Percentiles rank a stretch among this genome's conserved stretches.
Conservation (phyloP, 2,113 vertebrate species). For the Acinonyx jubatus region DNA sequence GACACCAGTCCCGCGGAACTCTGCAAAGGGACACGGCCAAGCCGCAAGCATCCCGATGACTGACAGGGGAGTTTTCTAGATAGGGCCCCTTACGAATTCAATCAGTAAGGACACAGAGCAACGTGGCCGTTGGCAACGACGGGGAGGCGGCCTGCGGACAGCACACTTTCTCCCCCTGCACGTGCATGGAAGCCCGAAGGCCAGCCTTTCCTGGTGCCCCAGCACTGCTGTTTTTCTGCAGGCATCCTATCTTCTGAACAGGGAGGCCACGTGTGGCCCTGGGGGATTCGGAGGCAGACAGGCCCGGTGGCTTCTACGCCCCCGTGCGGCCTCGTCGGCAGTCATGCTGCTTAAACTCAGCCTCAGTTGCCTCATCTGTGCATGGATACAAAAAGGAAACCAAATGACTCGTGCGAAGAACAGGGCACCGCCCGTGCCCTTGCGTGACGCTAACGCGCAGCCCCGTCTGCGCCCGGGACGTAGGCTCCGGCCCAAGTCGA, state of each 20-base stretch:
- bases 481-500: fast-evolving
- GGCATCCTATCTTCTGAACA: background rate
- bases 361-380: fast-evolving
- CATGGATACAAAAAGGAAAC: background rate
- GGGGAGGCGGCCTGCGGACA: fast-evolving
- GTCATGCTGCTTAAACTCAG: fast-evolving
- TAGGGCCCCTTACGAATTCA: background rate
- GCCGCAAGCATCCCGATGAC: fast-evolving
- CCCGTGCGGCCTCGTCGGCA: fast-evolving
- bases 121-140: fast-evolving
- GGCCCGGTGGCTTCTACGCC: too few relatives aligned
- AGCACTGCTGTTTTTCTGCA: fast-evolving
- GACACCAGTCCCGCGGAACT: fast-evolving
- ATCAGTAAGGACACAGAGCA: background rate
- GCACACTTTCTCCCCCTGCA: background rate
- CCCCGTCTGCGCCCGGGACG: background rate
- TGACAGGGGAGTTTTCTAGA: fast-evolving
- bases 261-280: fast-evolving
- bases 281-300: fast-evolving
- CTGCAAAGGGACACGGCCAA: fast-evolving
- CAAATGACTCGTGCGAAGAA: fast-evolving
- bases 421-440: background rate
- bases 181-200: background rate
- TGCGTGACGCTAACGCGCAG: background rate
- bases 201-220: fast-evolving